Percentiles rank a stretch among this genome's conserved stretches.
Evolutionary conservation across 2,113 vertebrate species (phyloP).

Genomic region (Circaetus gallicus): DNA sequence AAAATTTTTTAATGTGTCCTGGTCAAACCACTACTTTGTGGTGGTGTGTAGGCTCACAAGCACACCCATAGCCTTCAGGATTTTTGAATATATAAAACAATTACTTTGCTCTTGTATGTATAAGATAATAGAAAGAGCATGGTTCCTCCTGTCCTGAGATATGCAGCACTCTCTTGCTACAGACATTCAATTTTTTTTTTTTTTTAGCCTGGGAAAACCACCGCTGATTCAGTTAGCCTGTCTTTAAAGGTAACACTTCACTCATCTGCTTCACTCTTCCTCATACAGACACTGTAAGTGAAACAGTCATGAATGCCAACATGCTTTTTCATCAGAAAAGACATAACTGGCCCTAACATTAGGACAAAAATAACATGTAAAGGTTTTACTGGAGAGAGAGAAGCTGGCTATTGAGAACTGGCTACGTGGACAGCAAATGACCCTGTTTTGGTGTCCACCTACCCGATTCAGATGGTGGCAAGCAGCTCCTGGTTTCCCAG

Average conservation of each 20-base stretch:
- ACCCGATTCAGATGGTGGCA: not conserved
- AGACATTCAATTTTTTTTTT: not conserved
- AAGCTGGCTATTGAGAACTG: not conserved
- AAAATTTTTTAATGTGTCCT: not conserved
- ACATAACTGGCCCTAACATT: not conserved
- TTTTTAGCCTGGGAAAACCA: not conserved
- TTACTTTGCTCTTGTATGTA: fast-evolving
- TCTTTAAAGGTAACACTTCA: not conserved
- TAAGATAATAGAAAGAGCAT: not conserved
- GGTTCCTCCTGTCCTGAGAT: not conserved
- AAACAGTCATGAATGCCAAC: not conserved
- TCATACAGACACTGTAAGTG: not conserved
- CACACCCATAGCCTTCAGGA: not conserved
- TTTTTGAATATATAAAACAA: not conserved
- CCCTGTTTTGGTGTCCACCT: not conserved
- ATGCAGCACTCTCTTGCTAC: not conserved
- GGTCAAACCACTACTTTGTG: not conserved
- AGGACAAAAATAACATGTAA: not conserved
- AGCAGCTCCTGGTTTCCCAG: not conserved
- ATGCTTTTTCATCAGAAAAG: not conserved
- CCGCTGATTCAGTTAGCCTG: not conserved
- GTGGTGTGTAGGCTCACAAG: not conserved
- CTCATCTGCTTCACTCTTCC: not conserved
- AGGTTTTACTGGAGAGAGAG: not conserved
- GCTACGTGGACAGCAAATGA: not conserved